These are phyloP conservation scores for Apantesis nais DNA, from an alignment of 2,888 invertebrate genomes.

Conservation along the genomic window DNA sequence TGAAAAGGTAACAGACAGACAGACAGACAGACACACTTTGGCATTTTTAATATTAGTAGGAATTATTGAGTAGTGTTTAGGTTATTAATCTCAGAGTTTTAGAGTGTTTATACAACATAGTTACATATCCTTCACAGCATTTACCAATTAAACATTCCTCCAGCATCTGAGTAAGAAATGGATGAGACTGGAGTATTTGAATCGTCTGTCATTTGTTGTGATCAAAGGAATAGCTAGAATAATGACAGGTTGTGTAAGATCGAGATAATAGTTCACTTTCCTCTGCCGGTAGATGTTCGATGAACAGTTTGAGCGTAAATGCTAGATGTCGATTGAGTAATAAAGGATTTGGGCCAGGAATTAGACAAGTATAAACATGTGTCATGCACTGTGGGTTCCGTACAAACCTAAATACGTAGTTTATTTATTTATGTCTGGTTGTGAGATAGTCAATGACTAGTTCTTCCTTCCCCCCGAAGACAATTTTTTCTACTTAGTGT, in stretches of 20 bases:
- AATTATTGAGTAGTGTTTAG: no score
- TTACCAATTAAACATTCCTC: slow-evolving; percentile 15
- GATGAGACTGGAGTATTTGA: slow-evolving; percentile 29
- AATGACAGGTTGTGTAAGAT: slow-evolving; percentile 26
- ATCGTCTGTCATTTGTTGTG: slow-evolving; percentile 31
- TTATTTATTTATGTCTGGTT: no score
- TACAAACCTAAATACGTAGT: background rate
- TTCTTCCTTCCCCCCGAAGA: no score
- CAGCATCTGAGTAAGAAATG: slow-evolving; percentile 17
- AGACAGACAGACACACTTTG: no score
- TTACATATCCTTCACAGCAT: background rate
- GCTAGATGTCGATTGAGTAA: slow-evolving; percentile 10
- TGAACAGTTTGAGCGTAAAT: slow-evolving; percentile 7
- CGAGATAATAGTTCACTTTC: slow-evolving; percentile 17
- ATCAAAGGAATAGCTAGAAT: slow-evolving; percentile 34
- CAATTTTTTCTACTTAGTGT: no score
- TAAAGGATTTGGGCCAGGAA: background rate
- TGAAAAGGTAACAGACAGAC: no score
- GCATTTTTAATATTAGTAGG: no score
- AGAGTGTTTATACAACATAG: background rate
- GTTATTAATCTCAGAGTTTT: background rate
- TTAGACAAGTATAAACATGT: background rate
- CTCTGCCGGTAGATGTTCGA: slow-evolving; percentile 7
- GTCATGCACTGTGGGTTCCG: background rate
- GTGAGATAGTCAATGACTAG: no score